Percentiles rank a stretch among this genome's conserved stretches.
phyloP scores from a whole-genome alignment of 2,113 vertebrate genomes.

The Chaenocephalus aceratus region DNA sequence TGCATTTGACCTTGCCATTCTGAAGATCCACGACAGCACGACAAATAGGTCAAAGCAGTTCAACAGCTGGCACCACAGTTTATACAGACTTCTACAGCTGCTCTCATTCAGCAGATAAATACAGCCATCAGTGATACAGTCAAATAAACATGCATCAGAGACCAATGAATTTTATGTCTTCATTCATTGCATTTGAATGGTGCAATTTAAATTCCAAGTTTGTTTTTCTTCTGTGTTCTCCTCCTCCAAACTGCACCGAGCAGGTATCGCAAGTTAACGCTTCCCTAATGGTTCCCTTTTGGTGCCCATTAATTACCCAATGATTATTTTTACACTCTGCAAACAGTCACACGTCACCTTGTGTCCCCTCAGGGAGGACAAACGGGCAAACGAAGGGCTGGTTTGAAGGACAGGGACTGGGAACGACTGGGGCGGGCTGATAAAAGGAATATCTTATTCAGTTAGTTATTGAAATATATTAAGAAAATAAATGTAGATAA shows the following conservation, averaged over 20 bases:
- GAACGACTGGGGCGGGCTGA: neutral
- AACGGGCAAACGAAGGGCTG: slow-evolving; percentile 21
- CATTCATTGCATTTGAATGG: slow-evolving; percentile 42
- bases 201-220: slow-evolving; percentile 65
- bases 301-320: slow-evolving; percentile 78
- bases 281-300: slow-evolving; percentile 81
- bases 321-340: slow-evolving; percentile 76
- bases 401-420: neutral
- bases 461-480: neutral
- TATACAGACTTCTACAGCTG: slow-evolving; percentile 51
- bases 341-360: slow-evolving; percentile 81
- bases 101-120: slow-evolving; percentile 57
- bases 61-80: slow-evolving; percentile 64
- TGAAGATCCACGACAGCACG: slow-evolving; percentile 13
- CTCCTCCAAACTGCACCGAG: slow-evolving; percentile 21
- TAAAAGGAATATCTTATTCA: slow-evolving; percentile 13
- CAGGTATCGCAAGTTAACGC: slow-evolving; percentile 61
- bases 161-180: slow-evolving; percentile 39
- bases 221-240: slow-evolving; percentile 43
- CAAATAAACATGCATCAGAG: slow-evolving; percentile 51
- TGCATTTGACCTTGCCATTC: slow-evolving; percentile 18
- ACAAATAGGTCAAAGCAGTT: slow-evolving; percentile 34
- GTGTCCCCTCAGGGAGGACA: slow-evolving; percentile 58
- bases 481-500: neutral
- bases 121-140: slow-evolving; percentile 48